phyloP scores from a whole-genome alignment of 2,888 invertebrate species.

The Thysanoteuthis rhombus region DNA sequence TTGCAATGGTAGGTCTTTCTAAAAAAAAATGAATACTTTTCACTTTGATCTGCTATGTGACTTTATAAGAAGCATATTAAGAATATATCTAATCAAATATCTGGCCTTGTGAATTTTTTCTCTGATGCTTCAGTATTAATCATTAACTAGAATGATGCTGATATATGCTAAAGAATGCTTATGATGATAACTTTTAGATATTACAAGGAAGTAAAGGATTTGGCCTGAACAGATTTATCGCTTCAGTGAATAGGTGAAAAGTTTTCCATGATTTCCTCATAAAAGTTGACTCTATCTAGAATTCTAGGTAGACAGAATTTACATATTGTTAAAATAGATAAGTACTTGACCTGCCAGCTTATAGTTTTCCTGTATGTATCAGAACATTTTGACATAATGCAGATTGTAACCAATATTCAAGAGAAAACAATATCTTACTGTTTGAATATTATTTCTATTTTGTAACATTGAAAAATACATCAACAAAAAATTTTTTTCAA shows the following conservation, averaged over 20 bases:
- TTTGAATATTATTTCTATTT: not conserved
- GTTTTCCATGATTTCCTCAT: not conserved
- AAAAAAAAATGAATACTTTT: not conserved
- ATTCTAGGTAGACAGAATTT: not conserved
- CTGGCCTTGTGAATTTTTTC: not conserved
- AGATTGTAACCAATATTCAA: too few relatives aligned
- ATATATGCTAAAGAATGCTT: not conserved
- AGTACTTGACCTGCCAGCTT: not conserved
- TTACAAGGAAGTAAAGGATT: not conserved
- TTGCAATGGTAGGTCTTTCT: not conserved
- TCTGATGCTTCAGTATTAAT: not conserved
- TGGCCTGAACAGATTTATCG: not conserved
- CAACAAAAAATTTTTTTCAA: too few relatives aligned
- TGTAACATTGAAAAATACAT: not conserved
- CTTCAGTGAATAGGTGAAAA: not conserved
- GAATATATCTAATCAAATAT: not conserved
- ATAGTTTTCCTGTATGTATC: too few relatives aligned
- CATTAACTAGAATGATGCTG: not conserved
- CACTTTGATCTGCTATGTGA: not conserved
- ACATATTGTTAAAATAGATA: not conserved
- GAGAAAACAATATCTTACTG: not conserved
- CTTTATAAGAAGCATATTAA: not conserved
- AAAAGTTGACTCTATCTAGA: not conserved
- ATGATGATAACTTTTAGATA: not conserved
- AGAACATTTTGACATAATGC: too few relatives aligned